These are phyloP conservation scores for Lepisosteus oculatus DNA, from an alignment of 2,113 vertebrate genomes.

Conservation along the genomic window DNA sequence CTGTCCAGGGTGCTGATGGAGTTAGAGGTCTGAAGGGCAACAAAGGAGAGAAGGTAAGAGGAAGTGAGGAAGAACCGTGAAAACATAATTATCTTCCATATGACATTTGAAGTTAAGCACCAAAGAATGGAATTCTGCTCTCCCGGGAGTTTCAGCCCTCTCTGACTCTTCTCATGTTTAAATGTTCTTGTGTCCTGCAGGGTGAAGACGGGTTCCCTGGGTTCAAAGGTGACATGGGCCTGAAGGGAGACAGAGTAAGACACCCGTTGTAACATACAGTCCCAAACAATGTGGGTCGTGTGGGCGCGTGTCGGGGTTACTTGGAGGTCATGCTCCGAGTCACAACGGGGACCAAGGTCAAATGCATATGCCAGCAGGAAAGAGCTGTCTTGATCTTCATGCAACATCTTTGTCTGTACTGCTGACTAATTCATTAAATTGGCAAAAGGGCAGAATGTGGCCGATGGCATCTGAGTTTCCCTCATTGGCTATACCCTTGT, in stretches of 20 bases:
- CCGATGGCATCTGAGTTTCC: background rate
- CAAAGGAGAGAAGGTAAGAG: slow-evolving; percentile 85
- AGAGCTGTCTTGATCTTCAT: too few relatives aligned
- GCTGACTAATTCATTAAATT: too few relatives aligned
- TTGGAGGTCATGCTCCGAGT: background rate
- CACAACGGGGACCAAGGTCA: background rate
- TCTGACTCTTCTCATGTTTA: too few relatives aligned
- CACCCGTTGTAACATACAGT: too few relatives aligned
- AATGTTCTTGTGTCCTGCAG: slow-evolving; percentile 45
- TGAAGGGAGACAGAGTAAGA: slow-evolving; percentile 82
- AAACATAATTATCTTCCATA: too few relatives aligned
- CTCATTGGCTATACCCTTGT: slow-evolving; percentile 9
- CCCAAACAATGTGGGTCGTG: too few relatives aligned
- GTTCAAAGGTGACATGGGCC: slow-evolving; percentile 83
- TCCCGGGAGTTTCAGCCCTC: too few relatives aligned
- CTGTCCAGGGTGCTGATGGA: slow-evolving; percentile 80
- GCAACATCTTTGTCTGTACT: too few relatives aligned
- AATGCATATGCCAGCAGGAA: too few relatives aligned
- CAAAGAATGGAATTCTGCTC: too few relatives aligned
- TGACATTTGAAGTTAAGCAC: too few relatives aligned
- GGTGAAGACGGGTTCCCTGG: slow-evolving; percentile 91
- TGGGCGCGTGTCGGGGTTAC: background rate
- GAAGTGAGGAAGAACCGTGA: background rate
- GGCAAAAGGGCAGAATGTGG: background rate
- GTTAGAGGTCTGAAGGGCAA: slow-evolving; percentile 81